A percentile compares a stretch with the other conserved stretches of the same genome.
These are phyloP conservation scores for Lampris megalopsis DNA, from an alignment of 2,113 vertebrate species.

Conservation along the genomic window DNA sequence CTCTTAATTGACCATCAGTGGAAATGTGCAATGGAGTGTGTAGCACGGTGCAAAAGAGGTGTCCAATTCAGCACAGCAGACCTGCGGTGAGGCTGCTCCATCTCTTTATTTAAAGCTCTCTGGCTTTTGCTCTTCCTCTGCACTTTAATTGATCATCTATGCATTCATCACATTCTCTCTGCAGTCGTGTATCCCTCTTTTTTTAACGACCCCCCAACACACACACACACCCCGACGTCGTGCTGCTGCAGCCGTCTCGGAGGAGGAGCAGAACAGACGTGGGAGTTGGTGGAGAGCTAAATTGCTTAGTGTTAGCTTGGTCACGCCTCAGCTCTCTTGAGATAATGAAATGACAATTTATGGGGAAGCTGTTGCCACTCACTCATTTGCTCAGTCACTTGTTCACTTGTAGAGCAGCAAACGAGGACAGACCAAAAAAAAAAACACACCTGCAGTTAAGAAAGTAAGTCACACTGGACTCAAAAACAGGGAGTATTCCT, in stretches of 20 bases:
- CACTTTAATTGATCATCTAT: too few relatives aligned
- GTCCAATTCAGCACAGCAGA: conserved; percentile 8
- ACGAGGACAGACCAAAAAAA: conserved; percentile 15
- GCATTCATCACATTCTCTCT: too few relatives aligned
- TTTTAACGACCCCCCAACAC: background rate
- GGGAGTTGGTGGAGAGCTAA: conserved; percentile 77
- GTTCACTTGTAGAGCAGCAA: conserved; percentile 54
- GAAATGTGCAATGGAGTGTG: conserved; percentile 48
- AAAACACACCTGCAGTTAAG: too few relatives aligned
- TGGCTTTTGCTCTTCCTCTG: background rate
- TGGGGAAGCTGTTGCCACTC: conserved; percentile 78
- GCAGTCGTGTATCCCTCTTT: too few relatives aligned
- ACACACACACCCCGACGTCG: conserved; percentile 40
- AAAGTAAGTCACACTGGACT: too few relatives aligned
- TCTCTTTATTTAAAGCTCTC: background rate
- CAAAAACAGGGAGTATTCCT: too few relatives aligned
- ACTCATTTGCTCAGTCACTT: conserved; percentile 68
- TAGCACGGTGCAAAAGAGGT: conserved; percentile 13
- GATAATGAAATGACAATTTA: conserved; percentile 87
- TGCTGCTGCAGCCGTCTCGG: conserved; percentile 44
- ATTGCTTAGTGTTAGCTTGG: conserved; percentile 80
- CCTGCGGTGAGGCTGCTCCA: background rate
- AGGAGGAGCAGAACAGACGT: conserved; percentile 51
- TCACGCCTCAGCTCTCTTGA: conserved; percentile 83
- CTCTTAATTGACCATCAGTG: conserved; percentile 72